phyloP scores from a whole-genome alignment of 2,888 invertebrate species.

The Pollenia angustigena region DNA sequence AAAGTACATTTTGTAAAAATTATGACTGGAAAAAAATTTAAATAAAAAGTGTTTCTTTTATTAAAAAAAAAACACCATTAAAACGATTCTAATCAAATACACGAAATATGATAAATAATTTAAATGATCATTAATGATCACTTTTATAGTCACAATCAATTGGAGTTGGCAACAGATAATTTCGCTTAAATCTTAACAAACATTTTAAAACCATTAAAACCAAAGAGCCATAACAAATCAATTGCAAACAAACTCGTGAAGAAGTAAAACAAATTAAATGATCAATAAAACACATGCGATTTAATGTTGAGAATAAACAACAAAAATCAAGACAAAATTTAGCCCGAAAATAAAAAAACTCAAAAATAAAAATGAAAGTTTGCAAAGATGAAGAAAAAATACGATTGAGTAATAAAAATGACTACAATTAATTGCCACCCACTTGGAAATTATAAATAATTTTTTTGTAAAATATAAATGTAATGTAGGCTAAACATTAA shows the following conservation, averaged over 20 bases:
- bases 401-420: constrained; percentile 1
- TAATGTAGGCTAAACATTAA: too few species aligned
- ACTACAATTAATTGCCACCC: not conserved
- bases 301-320: not conserved
- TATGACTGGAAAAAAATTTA: too few species aligned
- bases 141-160: too few species aligned
- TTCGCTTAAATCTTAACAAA: too few species aligned
- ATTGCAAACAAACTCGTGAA: not conserved
- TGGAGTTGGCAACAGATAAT: too few species aligned
- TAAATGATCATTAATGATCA: too few species aligned
- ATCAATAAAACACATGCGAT: not conserved
- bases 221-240: not conserved
- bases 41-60: too few species aligned
- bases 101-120: too few species aligned
- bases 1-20: too few species aligned
- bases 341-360: not conserved
- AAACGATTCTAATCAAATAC: too few species aligned
- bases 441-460: not conserved
- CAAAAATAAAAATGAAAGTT: constrained; percentile 9
- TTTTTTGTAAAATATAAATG: too few species aligned
- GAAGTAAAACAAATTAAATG: not conserved
- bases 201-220: not conserved
- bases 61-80: too few species aligned
- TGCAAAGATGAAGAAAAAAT: not conserved
- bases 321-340: not conserved